Percentiles rank a stretch among this genome's conserved stretches.
These are phyloP conservation scores for Chlorodrepanis virens DNA, from an alignment of 2,113 vertebrate genomes.

Conservation along the genomic window DNA sequence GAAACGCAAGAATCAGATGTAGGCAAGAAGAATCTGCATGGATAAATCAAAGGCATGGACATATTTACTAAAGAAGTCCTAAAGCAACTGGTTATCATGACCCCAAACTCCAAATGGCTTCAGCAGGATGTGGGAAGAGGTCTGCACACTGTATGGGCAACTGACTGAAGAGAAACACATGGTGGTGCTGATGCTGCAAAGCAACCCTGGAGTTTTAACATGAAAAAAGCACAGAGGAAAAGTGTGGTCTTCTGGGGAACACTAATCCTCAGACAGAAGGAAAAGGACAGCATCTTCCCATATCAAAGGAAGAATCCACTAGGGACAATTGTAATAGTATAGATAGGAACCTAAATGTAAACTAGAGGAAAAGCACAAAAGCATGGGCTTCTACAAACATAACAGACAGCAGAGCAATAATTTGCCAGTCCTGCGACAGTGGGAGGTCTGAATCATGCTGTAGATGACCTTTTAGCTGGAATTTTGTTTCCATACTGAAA, in stretches of 20 bases:
- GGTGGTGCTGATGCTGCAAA: conserved; percentile 48
- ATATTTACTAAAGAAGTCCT: not conserved
- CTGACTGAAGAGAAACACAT: not conserved
- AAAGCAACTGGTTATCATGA: not conserved
- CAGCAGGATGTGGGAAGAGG: not conserved
- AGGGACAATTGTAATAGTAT: not conserved
- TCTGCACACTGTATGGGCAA: not conserved
- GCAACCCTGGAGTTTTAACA: not conserved
- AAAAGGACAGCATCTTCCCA: not conserved
- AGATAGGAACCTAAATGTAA: not conserved
- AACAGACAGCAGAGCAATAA: not conserved
- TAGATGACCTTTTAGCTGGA: not conserved
- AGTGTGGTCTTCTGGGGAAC: not conserved
- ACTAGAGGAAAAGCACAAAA: not conserved
- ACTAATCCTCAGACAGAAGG: not conserved
- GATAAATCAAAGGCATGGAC: not conserved
- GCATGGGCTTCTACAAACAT: not conserved
- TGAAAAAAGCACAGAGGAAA: not conserved
- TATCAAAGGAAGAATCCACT: not conserved
- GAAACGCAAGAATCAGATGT: not conserved
- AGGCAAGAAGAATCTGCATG: not conserved
- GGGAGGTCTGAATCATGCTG: not conserved
- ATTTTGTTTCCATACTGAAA: not conserved
- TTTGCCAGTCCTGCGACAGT: not conserved
- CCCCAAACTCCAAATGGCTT: not conserved